These are phyloP conservation scores for Actenoides lindsayi DNA, from an alignment of 2,113 vertebrate genomes.

Conservation along the genomic window DNA sequence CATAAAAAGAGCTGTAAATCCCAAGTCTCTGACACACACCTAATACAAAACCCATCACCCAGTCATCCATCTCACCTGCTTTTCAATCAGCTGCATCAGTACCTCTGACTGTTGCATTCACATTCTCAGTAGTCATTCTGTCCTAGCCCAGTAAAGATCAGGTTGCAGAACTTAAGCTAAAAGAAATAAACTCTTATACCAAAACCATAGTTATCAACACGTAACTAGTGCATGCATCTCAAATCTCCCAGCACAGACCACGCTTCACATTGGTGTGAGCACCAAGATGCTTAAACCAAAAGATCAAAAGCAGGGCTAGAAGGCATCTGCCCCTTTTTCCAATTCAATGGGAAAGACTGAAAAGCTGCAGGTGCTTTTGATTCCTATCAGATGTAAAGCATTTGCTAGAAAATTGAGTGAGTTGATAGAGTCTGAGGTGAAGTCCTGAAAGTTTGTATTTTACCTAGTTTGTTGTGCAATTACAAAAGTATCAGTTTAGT, in stretches of 20 bases:
- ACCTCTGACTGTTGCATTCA: neutral
- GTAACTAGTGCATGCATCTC: neutral
- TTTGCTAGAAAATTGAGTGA: neutral
- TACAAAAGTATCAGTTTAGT: neutral
- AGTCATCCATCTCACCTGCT: neutral
- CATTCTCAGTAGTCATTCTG: neutral
- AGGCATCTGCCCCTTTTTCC: neutral
- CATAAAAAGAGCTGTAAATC: neutral
- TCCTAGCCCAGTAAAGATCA: neutral
- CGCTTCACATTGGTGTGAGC: accelerated
- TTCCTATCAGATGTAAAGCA: neutral
- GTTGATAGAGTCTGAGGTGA: neutral
- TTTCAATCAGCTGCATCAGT: neutral
- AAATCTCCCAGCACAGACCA: neutral
- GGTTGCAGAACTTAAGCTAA: neutral
- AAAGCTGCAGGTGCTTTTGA: neutral
- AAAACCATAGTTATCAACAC: neutral
- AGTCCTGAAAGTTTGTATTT: neutral
- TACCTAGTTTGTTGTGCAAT: neutral
- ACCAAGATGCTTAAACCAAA: neutral
- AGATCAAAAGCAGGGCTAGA: neutral
- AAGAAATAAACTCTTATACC: neutral
- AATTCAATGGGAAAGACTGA: neutral
- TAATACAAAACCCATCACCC: neutral
- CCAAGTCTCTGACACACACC: neutral